Evolutionary conservation across 2,113 vertebrate species (phyloP), one percentile per base, ranked within the genome.

Genomic region (Oenanthe melanoleuca): DNA sequence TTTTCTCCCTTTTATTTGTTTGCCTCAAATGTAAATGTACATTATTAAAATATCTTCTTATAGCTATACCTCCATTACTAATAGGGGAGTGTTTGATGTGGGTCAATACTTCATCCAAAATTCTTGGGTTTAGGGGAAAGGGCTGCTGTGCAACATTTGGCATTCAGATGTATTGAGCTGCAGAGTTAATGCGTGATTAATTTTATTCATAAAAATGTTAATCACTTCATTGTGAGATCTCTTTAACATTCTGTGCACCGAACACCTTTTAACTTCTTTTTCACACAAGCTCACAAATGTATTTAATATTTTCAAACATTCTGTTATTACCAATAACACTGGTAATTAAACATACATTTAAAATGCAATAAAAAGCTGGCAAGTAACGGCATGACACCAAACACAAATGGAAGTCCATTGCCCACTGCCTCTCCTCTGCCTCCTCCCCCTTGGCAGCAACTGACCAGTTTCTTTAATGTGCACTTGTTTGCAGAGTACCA

Each of bases 141-240:
- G 87, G 86, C 94, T 91, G 88, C 86, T 59, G 77, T 94, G 95
- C 94, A 97, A 89, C 96, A 96, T 97, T 97, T 97, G 97, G 97
- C 97, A 97, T 97, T 98, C 97, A 96, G 97, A 97, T 96, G 95
- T 95, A 94, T 93, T 94, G 95, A 94, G 95, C 97, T 69, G 92
- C 96, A 89, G 96, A 98, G 96, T 97, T 98, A 98, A 98, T 97
- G 98, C 96, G 96, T 98, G 98, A 98, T 98, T 98, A 98, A 98
- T 98, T 98, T 98, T 98, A 98, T 98, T 98, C 98, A 98, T 98
- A 98, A 98, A 98, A 98, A 98, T 98, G 98, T 98, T 98, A 98
- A 98, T 98, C 97, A 96, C 97, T 97, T 97, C 98, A 98, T 98
- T 98, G 97, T 98, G 97, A 97, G 97, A 97, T 97, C 97, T 96